Evolutionary conservation across 2,888 invertebrate species (phyloP).

Genomic region (Abrostola tripartita): DNA sequence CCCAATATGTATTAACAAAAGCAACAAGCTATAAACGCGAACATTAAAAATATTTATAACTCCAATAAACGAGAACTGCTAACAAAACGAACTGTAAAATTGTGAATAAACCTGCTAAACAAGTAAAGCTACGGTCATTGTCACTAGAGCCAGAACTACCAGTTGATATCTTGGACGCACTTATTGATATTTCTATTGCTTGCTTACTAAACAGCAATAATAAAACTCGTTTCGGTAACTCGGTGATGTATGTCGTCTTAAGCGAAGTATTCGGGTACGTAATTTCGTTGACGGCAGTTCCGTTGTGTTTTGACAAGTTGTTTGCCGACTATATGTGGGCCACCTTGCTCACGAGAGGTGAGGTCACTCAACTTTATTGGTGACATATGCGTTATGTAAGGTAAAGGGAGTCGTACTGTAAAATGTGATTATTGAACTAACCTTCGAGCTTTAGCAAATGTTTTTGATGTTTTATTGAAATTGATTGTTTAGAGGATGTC

Average conservation of each 20-base stretch:
- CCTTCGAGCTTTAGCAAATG: too few relatives aligned
- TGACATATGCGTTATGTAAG: constrained; percentile 62
- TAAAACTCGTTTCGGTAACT: constrained; percentile 31
- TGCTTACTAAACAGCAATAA: constrained; percentile 48
- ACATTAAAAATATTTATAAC: constrained; percentile 23
- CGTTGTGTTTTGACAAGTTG: constrained; percentile 81
- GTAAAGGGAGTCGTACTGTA: constrained; percentile 9
- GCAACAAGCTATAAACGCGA: constrained; percentile 24
- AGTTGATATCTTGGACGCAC: constrained; percentile 25
- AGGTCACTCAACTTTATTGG: constrained; percentile 66
- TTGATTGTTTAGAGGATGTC: too few relatives aligned
- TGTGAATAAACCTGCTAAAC: constrained; percentile 73
- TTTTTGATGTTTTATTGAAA: too few relatives aligned
- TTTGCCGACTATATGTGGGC: constrained; percentile 76
- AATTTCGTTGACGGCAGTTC: constrained; percentile 52
- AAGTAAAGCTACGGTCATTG: constrained; percentile 78
- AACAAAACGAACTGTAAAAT: constrained; percentile 69
- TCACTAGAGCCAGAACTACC: constrained; percentile 67
- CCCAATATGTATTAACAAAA: constrained; percentile 12
- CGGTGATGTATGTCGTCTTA: constrained; percentile 52
- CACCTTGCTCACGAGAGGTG: constrained; percentile 66
- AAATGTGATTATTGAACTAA: too few relatives aligned
- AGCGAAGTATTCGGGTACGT: constrained; percentile 20
- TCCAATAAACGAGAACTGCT: constrained; percentile 21
- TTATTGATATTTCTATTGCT: constrained; percentile 50